phyloP scores from a whole-genome alignment of 2,888 invertebrate species.

The Zhuqinia jingwanae region DNA sequence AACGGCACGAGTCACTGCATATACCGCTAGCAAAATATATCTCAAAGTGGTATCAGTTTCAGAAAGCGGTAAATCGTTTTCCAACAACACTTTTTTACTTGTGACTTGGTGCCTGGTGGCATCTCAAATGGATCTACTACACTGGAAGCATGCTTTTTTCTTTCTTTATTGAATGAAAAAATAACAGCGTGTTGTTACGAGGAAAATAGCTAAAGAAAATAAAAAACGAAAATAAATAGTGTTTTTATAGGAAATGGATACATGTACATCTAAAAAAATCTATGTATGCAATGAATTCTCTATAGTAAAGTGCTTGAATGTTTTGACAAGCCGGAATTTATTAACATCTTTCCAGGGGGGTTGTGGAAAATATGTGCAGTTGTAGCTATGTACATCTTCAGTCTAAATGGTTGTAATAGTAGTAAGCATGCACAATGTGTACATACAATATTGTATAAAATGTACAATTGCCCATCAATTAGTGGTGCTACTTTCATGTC shows the following conservation, averaged over 20 bases:
- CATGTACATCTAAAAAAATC: constrained; percentile 38
- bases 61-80: constrained; percentile 68
- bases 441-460: too few species aligned
- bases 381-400: not conserved
- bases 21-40: constrained; percentile 19
- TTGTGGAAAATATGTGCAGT: not conserved
- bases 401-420: too few species aligned
- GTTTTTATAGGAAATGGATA: constrained; percentile 64
- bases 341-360: constrained; percentile 21
- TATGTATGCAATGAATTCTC: constrained; percentile 37
- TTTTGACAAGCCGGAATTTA: constrained; percentile 59
- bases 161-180: constrained; percentile 61
- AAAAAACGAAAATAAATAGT: constrained; percentile 53
- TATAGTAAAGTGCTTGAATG: constrained; percentile 53
- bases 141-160: not conserved
- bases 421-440: too few species aligned
- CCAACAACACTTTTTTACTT: constrained; percentile 46
- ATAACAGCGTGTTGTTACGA: constrained; percentile 57
- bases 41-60: constrained; percentile 56
- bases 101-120: constrained; percentile 10
- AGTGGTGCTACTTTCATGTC: too few species aligned
- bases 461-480: too few species aligned
- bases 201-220: constrained; percentile 19
- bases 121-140: constrained; percentile 56
- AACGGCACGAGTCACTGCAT: constrained; percentile 49